Conservation (phyloP, 2,797 vertebrate species). For the Coranthus polyacanthus region DNA sequence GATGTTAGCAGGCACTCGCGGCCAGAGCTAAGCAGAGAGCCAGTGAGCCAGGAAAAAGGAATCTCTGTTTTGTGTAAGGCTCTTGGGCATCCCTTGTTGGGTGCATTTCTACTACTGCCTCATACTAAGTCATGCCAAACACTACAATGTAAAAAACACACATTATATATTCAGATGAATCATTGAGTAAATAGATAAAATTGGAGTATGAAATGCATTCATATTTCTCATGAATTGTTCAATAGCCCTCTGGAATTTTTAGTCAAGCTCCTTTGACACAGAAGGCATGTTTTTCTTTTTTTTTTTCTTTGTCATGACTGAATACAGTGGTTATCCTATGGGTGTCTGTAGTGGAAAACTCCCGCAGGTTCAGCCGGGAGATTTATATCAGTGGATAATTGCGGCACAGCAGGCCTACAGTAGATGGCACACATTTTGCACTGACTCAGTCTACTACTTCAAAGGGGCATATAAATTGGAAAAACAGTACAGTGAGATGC, state of each 20-base stretch:
- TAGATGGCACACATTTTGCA: conserved; percentile 56
- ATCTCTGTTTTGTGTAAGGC: conserved; percentile 67
- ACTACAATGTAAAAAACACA: conserved; percentile 75
- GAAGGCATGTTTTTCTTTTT: conserved; percentile 63
- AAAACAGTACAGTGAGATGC: conserved; percentile 75
- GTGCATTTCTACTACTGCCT: conserved; percentile 70
- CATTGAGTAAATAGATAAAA: conserved; percentile 64
- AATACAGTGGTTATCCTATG: conserved; percentile 42
- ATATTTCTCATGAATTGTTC: conserved; percentile 65
- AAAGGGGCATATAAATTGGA: conserved; percentile 59
- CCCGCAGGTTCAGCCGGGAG: conserved; percentile 48
- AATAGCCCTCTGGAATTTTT: conserved; percentile 69
- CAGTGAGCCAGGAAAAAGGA: conserved; percentile 64
- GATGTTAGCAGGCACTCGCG: conserved; percentile 81
- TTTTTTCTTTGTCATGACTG: conserved; percentile 23
- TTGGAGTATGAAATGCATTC: conserved; percentile 75
- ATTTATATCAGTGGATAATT: conserved; percentile 47
- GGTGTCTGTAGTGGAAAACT: conserved; percentile 33
- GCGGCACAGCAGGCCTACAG: conserved; percentile 54
- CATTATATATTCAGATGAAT: conserved; percentile 66
- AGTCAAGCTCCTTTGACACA: conserved; percentile 67
- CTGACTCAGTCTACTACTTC: conserved; percentile 54
- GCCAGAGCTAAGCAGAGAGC: conserved; percentile 74
- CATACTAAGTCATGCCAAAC: conserved; percentile 73
- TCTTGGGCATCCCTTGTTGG: conserved; percentile 72